Percentiles rank a stretch among this genome's conserved stretches.
These are phyloP conservation scores for Bellardia pandia DNA, from an alignment of 2,888 invertebrate species.

Conservation along the genomic window DNA sequence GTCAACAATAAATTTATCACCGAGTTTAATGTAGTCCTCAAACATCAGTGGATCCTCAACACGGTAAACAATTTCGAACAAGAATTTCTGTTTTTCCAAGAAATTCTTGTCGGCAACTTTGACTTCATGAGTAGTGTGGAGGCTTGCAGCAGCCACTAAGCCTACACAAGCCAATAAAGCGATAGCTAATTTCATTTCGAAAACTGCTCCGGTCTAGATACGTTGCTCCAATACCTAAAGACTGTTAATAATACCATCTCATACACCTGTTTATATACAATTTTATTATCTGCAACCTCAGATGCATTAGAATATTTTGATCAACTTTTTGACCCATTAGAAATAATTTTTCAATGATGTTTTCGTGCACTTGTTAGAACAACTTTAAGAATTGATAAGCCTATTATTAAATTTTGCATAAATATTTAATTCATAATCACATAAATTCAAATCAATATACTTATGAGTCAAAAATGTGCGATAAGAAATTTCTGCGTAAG, in stretches of 20 bases:
- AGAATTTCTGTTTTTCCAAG: slow-evolving; percentile 78
- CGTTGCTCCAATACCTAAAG: slow-evolving; percentile 72
- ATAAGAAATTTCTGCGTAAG: too few species aligned
- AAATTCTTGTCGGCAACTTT: slow-evolving; percentile 78
- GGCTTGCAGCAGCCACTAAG: slow-evolving; percentile 69
- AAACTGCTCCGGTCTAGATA: slow-evolving; percentile 72
- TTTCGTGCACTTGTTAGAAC: neutral
- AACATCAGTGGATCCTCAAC: slow-evolving; percentile 77
- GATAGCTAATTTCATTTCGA: slow-evolving; percentile 76
- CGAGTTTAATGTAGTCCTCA: slow-evolving; percentile 80
- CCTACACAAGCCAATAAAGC: slow-evolving; percentile 61
- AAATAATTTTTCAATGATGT: neutral
- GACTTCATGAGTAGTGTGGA: slow-evolving; percentile 73
- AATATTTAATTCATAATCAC: too few species aligned
- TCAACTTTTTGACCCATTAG: slow-evolving; percentile 34
- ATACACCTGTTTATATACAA: slow-evolving; percentile 50
- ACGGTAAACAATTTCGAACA: slow-evolving; percentile 77
- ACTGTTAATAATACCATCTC: slow-evolving; percentile 59
- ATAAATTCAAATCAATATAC: too few species aligned
- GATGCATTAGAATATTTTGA: slow-evolving; percentile 8
- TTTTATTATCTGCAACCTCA: slow-evolving; percentile 46
- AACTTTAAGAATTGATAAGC: too few species aligned
- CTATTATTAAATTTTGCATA: too few species aligned
- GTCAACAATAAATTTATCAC: slow-evolving; percentile 85
- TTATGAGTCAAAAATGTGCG: too few species aligned